A percentile compares a stretch with the other conserved stretches of the same genome.
These are phyloP conservation scores for Callithrix jacchus DNA, from an alignment of 2,113 vertebrate genomes.

Conservation along the genomic window DNA sequence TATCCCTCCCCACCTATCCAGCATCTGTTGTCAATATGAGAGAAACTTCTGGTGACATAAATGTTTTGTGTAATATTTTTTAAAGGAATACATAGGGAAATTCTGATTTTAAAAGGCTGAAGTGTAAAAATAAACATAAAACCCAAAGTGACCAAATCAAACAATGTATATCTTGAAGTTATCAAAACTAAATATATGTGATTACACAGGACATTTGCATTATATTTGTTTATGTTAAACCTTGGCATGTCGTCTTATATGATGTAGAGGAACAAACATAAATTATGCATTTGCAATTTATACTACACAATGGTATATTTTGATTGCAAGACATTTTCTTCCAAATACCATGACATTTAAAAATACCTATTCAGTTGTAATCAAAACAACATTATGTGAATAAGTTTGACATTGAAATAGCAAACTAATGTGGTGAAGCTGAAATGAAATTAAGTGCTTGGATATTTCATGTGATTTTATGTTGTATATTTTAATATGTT, in stretches of 20 bases:
- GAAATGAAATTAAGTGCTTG: conserved; percentile 31
- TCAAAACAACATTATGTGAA: conserved; percentile 61
- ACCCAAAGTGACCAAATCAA: conserved; percentile 1
- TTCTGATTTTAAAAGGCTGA: conserved; percentile 46
- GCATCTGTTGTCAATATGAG: too few species aligned
- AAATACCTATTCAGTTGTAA: conserved; percentile 61
- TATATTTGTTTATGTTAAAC: conserved; percentile 54
- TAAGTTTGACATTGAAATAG: conserved; percentile 38
- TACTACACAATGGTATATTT: conserved; percentile 36
- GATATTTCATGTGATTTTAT: conserved; percentile 23
- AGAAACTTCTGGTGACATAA: too few species aligned
- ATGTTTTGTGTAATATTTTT: too few species aligned
- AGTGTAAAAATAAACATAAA: conserved; percentile 29
- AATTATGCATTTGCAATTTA: conserved; percentile 47
- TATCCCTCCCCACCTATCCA: too few species aligned
- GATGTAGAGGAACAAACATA: conserved; percentile 40
- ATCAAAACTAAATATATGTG: conserved; percentile 22
- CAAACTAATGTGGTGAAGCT: conserved; percentile 14
- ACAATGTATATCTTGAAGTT: neutral
- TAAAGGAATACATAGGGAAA: neutral
- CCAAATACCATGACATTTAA: conserved; percentile 75
- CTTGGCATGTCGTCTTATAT: neutral
- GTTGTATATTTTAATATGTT: neutral
- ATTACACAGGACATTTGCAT: conserved; percentile 8
- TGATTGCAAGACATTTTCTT: conserved; percentile 48